Percentiles rank a stretch among this genome's conserved stretches.
phyloP scores from a whole-genome alignment of 2,113 vertebrate genomes.

The Zosterops pallidus region DNA sequence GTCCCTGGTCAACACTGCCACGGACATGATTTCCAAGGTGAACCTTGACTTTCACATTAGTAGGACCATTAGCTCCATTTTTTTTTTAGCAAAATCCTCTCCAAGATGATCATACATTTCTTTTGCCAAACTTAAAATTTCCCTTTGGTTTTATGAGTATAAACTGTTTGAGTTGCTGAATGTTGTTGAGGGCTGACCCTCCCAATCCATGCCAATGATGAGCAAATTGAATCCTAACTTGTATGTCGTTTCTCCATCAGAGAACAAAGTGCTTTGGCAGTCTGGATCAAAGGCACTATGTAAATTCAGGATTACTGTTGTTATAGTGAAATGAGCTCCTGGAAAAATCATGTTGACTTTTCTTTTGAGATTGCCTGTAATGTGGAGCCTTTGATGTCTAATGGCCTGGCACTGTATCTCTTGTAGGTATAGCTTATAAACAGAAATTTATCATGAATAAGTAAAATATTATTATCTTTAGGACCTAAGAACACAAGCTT shows the following conservation, averaged over 20 bases:
- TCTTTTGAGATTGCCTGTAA: neutral
- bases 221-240: slow-evolving; percentile 6
- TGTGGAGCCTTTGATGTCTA: neutral
- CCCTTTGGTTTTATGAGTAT: neutral
- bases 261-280: slow-evolving; percentile 11
- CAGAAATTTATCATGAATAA: neutral
- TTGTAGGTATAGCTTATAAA: neutral
- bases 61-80: neutral
- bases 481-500: neutral
- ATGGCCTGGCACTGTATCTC: neutral
- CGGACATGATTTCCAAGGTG: neutral
- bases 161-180: neutral
- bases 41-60: neutral
- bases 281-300: slow-evolving; percentile 12
- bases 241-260: neutral
- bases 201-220: accelerated
- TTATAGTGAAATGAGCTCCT: neutral
- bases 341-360: slow-evolving; percentile 24
- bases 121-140: neutral
- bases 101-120: neutral
- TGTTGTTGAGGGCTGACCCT: neutral
- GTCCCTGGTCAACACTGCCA: neutral
- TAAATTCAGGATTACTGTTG: slow-evolving; percentile 21
- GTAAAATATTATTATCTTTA: neutral
- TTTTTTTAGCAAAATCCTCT: neutral